A percentile compares a stretch with the other conserved stretches of the same genome.
Conservation (phyloP, 2,888 invertebrate genomes). For the Dorcus hopei region DNA sequence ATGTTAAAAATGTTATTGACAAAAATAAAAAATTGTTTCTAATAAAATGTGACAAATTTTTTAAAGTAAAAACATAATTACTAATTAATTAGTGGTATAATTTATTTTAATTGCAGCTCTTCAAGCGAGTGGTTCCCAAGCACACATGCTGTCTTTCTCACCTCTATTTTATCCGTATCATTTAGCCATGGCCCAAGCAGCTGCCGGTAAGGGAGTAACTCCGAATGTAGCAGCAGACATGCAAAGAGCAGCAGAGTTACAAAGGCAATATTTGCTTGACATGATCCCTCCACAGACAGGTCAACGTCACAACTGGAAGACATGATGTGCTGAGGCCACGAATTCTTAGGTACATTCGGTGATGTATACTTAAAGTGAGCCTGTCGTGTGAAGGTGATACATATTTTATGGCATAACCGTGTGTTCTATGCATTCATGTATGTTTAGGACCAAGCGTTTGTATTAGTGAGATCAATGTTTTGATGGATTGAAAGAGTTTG, state of each 20-base stretch:
- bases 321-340: constrained; percentile 50
- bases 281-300: constrained; percentile 77
- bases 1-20: too few species aligned
- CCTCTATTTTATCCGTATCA: constrained; percentile 88
- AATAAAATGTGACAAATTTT: too few species aligned
- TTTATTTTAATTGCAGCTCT: constrained; percentile 47
- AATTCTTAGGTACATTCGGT: constrained; percentile 20
- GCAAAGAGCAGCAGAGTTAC: constrained; percentile 83
- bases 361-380: constrained; percentile 18
- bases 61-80: background rate
- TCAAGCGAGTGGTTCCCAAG: constrained; percentile 62
- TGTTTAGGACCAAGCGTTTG: constrained; percentile 4
- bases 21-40: too few species aligned
- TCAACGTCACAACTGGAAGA: constrained; percentile 61
- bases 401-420: constrained; percentile 1
- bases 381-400: background rate
- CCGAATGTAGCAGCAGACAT: constrained; percentile 67
- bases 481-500: background rate
- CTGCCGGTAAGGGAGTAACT: constrained; percentile 47
- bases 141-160: constrained; percentile 86
- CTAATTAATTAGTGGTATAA: background rate
- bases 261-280: constrained; percentile 93
- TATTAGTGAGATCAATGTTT: constrained; percentile 1
- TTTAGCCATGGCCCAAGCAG: constrained; percentile 79
- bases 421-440: background rate